These are phyloP conservation scores for Sphaerophoria taeniata DNA, from an alignment of 2,888 invertebrate genomes.

Conservation along the genomic window DNA sequence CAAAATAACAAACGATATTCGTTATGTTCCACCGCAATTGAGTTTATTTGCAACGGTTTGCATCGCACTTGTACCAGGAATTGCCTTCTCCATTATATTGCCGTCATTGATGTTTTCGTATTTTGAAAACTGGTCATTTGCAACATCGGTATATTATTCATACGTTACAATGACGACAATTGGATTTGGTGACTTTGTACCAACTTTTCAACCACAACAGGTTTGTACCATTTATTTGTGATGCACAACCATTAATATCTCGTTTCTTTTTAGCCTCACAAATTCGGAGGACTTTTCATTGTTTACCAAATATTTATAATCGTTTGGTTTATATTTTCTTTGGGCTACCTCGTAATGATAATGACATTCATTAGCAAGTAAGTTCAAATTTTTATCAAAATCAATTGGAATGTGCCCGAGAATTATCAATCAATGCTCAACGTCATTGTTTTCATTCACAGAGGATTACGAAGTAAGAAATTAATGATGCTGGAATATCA, in stretches of 20 bases:
- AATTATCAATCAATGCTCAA: slow-evolving; percentile 56
- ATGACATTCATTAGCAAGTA: slow-evolving; percentile 90
- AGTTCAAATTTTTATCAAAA: slow-evolving; percentile 68
- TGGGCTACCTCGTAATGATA: slow-evolving; percentile 95
- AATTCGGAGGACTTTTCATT: slow-evolving; percentile 86
- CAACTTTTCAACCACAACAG: slow-evolving; percentile 84
- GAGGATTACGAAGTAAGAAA: slow-evolving; percentile 86
- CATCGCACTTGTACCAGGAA: slow-evolving; percentile 94
- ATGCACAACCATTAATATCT: background rate
- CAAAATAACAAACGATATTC: slow-evolving; percentile 85
- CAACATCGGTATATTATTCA: slow-evolving; percentile 93
- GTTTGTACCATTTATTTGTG: slow-evolving; percentile 71
- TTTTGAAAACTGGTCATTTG: slow-evolving; percentile 94
- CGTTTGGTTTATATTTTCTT: slow-evolving; percentile 95
- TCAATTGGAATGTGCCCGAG: slow-evolving; percentile 54
- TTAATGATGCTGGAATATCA: slow-evolving; percentile 90
- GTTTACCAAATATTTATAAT: slow-evolving; percentile 92
- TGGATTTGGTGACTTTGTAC: slow-evolving; percentile 96
- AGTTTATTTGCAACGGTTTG: slow-evolving; percentile 91
- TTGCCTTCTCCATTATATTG: slow-evolving; percentile 92
- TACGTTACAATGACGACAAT: slow-evolving; percentile 95
- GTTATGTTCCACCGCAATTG: slow-evolving; percentile 87
- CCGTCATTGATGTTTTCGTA: slow-evolving; percentile 93
- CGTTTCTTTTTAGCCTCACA: slow-evolving; percentile 77
- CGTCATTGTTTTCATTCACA: slow-evolving; percentile 73